A percentile compares a stretch with the other conserved stretches of the same genome.
phyloP scores from a whole-genome alignment of 2,888 invertebrate genomes.

The Meandrusa payeni region DNA sequence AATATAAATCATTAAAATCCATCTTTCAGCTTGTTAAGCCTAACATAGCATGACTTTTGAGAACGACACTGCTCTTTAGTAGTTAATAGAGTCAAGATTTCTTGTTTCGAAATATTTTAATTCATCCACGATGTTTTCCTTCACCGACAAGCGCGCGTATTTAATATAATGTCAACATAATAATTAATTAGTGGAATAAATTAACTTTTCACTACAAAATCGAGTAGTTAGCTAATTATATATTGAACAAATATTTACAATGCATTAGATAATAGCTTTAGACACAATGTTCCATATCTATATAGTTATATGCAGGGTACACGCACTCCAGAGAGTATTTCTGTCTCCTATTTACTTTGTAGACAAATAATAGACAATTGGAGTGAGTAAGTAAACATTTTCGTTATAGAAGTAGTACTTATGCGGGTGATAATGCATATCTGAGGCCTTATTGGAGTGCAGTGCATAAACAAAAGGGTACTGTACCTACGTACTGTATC shows the following conservation, averaged over 20 bases:
- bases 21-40: no score
- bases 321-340: slow-evolving; percentile 8
- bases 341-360: slow-evolving; percentile 23
- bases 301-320: slow-evolving; percentile 1
- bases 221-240: slow-evolving; percentile 6
- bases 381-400: slow-evolving; percentile 56
- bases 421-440: slow-evolving; percentile 59
- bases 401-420: slow-evolving; percentile 35
- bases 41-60: no score
- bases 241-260: slow-evolving; percentile 16
- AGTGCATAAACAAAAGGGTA: slow-evolving; percentile 68
- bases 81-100: no score
- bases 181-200: neutral
- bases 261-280: slow-evolving; percentile 17
- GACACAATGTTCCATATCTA: slow-evolving; percentile 8
- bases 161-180: no score
- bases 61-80: no score
- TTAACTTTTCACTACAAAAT: slow-evolving; percentile 5
- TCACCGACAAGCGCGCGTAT: no score
- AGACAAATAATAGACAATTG: slow-evolving; percentile 51
- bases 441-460: slow-evolving; percentile 63
- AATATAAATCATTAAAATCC: no score
- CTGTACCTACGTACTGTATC: slow-evolving; percentile 53
- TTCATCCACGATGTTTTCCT: no score
- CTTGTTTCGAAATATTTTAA: no score